Conservation (phyloP, 2,888 invertebrate species). For the Thumatha senex region DNA sequence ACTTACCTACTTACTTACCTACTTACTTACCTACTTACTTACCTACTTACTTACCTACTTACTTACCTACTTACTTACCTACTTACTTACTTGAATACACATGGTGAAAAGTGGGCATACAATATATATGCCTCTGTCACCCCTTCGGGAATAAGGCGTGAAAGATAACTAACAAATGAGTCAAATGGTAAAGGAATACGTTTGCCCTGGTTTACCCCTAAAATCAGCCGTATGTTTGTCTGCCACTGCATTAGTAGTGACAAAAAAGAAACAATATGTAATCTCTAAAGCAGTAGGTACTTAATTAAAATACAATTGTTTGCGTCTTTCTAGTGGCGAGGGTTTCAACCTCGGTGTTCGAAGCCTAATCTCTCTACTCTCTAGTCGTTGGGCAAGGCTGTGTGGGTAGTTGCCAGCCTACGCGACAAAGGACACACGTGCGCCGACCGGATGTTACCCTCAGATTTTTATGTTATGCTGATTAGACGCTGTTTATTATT, state of each 20-base stretch:
- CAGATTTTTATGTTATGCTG: constrained; percentile 29
- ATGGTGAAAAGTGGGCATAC: too few species aligned
- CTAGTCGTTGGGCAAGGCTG: constrained; percentile 9
- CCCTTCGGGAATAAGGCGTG: too few species aligned
- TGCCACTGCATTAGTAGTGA: background rate
- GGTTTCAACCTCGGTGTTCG: background rate
- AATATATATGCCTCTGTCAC: too few species aligned
- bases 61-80: too few species aligned
- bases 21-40: too few species aligned
- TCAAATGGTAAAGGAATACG: too few species aligned
- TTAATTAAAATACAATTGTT: constrained; percentile 15
- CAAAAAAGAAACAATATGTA: background rate
- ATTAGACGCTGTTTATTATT: constrained; percentile 19
- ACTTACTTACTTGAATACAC: too few species aligned
- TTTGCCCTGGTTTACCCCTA: too few species aligned
- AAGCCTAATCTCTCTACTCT: background rate
- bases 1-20: too few species aligned
- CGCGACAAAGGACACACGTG: constrained; percentile 33
- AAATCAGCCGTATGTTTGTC: background rate
- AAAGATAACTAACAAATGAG: too few species aligned
- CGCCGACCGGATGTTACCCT: constrained; percentile 53
- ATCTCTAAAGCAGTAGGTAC: background rate
- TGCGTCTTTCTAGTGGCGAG: background rate
- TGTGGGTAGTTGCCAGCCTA: constrained; percentile 49
- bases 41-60: too few species aligned